These are phyloP conservation scores for Proteles cristata DNA, from an alignment of 2,113 vertebrate species.

Conservation along the genomic window DNA sequence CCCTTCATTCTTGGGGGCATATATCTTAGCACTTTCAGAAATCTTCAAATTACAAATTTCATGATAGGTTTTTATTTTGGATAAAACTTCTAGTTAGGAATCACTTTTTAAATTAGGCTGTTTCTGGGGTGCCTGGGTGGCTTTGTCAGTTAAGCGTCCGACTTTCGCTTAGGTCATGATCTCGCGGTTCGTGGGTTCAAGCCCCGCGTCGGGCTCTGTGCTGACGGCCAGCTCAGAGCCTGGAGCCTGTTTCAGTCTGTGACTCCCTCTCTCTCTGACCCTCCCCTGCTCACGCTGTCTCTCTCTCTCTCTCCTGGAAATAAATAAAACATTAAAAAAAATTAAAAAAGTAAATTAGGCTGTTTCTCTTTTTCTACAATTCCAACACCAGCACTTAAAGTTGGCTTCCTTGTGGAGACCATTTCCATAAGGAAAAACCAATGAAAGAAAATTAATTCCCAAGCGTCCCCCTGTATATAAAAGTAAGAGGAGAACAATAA, in stretches of 20 bases:
- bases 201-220: too few relatives aligned
- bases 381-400: background rate
- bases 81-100: slow-evolving; percentile 1
- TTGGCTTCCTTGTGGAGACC: background rate
- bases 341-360: background rate
- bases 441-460: background rate
- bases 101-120: background rate
- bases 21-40: background rate
- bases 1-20: background rate
- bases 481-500: background rate
- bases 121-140: too few relatives aligned
- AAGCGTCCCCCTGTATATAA: background rate
- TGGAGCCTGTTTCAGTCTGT: too few relatives aligned
- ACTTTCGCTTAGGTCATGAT: too few relatives aligned
- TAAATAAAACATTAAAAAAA: too few relatives aligned
- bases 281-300: too few relatives aligned
- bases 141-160: too few relatives aligned
- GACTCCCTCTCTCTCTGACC: too few relatives aligned
- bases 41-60: slow-evolving; percentile 9
- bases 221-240: too few relatives aligned
- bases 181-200: too few relatives aligned
- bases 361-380: slow-evolving; percentile 13
- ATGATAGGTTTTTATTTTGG: background rate
- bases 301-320: too few relatives aligned
- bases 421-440: background rate